A percentile compares a stretch with the other conserved stretches of the same genome.
phyloP scores from a whole-genome alignment of 2,113 vertebrate species.

The Myotis yumanensis region DNA sequence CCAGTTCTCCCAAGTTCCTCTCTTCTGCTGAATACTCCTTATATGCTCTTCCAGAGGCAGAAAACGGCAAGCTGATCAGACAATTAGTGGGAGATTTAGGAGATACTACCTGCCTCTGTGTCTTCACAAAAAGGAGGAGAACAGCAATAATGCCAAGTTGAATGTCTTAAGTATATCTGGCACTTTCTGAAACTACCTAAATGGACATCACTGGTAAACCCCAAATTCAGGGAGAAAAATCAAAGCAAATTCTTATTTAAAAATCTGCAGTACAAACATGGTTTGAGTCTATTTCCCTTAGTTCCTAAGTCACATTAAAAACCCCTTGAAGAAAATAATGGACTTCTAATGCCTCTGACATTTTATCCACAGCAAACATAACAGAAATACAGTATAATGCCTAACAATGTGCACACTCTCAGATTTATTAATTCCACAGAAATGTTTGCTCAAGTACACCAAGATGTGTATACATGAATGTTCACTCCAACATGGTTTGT shows the following conservation, averaged over 20 bases:
- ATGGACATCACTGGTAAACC: background rate
- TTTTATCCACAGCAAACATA: background rate
- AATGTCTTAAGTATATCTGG: background rate
- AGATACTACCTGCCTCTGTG: background rate
- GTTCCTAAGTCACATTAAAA: background rate
- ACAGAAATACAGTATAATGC: background rate
- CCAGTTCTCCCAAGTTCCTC: background rate
- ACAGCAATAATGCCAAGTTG: background rate
- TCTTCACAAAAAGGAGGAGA: background rate
- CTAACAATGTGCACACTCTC: background rate
- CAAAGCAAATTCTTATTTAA: constrained; percentile 8
- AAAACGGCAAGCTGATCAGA: background rate
- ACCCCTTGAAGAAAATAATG: background rate
- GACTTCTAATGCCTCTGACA: background rate
- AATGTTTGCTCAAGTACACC: background rate
- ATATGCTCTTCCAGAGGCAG: background rate
- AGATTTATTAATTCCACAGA: background rate
- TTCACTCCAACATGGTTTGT: background rate
- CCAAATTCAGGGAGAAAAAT: background rate
- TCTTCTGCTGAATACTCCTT: background rate
- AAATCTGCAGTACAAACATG: background rate
- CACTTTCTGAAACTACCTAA: background rate
- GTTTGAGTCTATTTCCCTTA: background rate
- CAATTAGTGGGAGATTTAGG: background rate
- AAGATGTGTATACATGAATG: background rate